These are phyloP conservation scores for Onychostruthus taczanowskii DNA, from an alignment of 2,113 vertebrate genomes.

Conservation along the genomic window DNA sequence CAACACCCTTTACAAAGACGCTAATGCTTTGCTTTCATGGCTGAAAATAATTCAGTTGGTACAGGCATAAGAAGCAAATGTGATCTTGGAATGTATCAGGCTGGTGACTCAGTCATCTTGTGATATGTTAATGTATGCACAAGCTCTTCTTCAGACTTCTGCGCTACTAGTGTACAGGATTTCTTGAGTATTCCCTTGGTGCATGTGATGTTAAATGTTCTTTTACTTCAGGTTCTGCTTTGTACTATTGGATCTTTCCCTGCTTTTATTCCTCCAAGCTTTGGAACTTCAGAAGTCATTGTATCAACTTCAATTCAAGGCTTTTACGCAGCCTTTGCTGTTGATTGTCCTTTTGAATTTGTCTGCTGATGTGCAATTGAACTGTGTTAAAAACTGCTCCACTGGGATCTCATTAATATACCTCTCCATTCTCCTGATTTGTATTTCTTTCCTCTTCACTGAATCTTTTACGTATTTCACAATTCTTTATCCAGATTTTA, in stretches of 20 bases:
- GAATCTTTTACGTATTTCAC: neutral
- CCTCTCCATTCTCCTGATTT: neutral
- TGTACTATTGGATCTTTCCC: neutral
- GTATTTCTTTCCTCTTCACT: neutral
- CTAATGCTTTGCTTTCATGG: neutral
- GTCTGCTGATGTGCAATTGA: neutral
- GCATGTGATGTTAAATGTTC: neutral
- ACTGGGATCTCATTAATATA: neutral
- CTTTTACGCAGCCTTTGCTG: neutral
- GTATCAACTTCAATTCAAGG: no score
- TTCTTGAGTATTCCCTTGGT: neutral
- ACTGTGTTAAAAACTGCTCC: neutral
- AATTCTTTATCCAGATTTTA: neutral
- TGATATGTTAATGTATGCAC: conserved; percentile 58
- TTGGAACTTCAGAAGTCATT: neutral
- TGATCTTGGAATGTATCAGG: conserved; percentile 44
- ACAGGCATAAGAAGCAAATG: conserved; percentile 48
- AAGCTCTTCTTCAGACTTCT: conserved; percentile 8
- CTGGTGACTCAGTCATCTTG: conserved; percentile 59
- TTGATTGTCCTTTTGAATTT: neutral
- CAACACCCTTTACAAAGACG: neutral
- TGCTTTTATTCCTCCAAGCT: neutral
- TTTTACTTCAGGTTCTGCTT: neutral
- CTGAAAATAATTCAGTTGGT: conserved; percentile 61
- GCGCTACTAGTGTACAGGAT: neutral